Percentiles rank a stretch among this genome's conserved stretches.
Conservation (phyloP, 2,113 vertebrate genomes). For the Cavia porcellus region DNA sequence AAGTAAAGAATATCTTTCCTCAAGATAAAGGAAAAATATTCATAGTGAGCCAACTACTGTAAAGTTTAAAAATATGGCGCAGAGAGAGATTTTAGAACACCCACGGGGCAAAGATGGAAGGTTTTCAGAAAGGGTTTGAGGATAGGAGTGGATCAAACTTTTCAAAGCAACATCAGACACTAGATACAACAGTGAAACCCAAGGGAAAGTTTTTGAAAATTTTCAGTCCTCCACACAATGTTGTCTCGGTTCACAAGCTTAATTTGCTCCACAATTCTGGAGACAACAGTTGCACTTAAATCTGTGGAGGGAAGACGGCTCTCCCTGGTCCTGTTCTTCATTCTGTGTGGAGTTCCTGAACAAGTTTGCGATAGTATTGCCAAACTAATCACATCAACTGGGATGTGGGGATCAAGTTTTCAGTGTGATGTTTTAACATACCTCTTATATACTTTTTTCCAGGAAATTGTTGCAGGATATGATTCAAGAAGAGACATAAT, state of each 20-base stretch:
- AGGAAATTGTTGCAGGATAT: not conserved
- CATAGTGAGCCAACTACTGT: not conserved
- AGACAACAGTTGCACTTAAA: no score
- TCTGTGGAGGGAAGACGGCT: not conserved
- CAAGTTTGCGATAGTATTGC: not conserved
- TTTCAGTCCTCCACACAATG: not conserved
- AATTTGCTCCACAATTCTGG: not conserved
- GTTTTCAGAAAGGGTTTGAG: not conserved
- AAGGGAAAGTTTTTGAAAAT: not conserved
- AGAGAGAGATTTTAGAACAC: not conserved
- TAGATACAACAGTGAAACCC: not conserved
- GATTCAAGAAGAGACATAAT: not conserved
- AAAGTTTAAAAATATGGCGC: not conserved
- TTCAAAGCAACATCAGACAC: not conserved
- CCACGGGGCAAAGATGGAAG: not conserved
- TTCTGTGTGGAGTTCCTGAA: not conserved
- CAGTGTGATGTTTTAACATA: not conserved
- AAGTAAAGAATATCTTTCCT: constrained; percentile 6
- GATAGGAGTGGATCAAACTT: not conserved
- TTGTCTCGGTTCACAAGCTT: not conserved
- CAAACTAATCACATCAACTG: not conserved
- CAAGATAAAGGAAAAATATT: not conserved
- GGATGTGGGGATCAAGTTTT: not conserved
- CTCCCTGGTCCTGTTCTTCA: not conserved
- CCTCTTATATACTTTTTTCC: not conserved